These are phyloP conservation scores for Oreamnos americanus DNA, from an alignment of 2,113 vertebrate genomes.

Conservation along the genomic window DNA sequence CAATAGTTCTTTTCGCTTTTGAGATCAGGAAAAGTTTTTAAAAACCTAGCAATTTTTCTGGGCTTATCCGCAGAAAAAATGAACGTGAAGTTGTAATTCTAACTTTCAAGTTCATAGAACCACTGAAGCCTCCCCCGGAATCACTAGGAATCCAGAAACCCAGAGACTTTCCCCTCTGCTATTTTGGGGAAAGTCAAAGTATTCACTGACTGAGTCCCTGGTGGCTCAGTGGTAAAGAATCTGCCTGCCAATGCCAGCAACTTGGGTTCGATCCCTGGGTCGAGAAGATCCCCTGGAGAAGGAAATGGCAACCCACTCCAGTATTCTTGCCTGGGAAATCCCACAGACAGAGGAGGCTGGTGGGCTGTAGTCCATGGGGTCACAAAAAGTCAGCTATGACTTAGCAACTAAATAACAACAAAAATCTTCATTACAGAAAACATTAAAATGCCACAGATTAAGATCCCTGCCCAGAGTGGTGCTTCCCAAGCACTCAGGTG, in stretches of 20 bases:
- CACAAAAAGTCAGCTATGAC: neutral
- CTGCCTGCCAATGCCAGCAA: neutral
- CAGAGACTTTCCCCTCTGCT: neutral
- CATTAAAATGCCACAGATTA: neutral
- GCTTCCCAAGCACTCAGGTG: neutral
- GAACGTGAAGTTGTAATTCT: neutral
- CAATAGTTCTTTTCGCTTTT: neutral
- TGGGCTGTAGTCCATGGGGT: neutral
- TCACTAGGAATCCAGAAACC: neutral
- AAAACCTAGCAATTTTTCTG: neutral
- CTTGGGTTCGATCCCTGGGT: neutral
- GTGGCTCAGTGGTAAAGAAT: neutral
- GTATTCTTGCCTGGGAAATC: neutral
- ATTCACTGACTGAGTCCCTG: neutral
- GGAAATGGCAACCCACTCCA: neutral
- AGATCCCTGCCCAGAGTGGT: neutral
- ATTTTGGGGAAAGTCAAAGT: neutral
- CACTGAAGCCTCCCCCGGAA: neutral
- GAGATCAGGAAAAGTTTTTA: neutral
- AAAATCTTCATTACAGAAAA: neutral
- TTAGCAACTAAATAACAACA: neutral
- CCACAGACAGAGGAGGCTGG: neutral
- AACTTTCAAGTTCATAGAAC: neutral
- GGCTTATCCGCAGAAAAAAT: neutral
- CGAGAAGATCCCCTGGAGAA: neutral